Percentiles rank a stretch among this genome's conserved stretches.
These are phyloP conservation scores for Gallinago media DNA, from an alignment of 2,113 vertebrate genomes.

Conservation along the genomic window DNA sequence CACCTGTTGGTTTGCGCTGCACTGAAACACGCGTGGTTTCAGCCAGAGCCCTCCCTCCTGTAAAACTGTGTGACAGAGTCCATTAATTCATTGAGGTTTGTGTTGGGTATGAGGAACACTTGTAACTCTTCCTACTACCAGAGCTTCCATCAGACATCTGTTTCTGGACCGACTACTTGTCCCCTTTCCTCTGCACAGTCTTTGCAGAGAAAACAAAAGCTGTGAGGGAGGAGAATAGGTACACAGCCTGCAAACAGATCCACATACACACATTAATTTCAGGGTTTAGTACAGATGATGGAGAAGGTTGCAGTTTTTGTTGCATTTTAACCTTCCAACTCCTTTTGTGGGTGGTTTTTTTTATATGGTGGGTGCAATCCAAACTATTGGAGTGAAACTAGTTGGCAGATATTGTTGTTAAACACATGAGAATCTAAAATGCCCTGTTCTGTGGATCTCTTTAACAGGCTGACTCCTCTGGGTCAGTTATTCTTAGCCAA, in stretches of 20 bases:
- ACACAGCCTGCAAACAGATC: neutral
- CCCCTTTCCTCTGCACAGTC: neutral
- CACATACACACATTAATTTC: neutral
- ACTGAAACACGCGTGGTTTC: neutral
- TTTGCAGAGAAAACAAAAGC: neutral
- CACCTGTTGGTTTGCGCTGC: neutral
- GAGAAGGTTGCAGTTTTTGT: neutral
- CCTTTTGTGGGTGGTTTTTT: neutral
- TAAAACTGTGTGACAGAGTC: neutral
- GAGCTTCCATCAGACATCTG: neutral
- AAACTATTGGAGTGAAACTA: neutral
- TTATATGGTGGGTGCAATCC: neutral
- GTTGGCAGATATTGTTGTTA: conserved; percentile 35
- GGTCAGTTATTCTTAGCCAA: conserved; percentile 99
- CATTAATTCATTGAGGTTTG: neutral
- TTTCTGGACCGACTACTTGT: neutral
- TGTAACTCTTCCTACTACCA: neutral
- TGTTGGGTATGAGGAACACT: neutral
- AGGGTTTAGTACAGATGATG: neutral
- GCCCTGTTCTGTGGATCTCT: conserved; percentile 64
- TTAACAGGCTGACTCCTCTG: conserved; percentile 90
- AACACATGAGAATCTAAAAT: conserved; percentile 59
- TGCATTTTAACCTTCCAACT: neutral
- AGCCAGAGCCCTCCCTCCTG: neutral
- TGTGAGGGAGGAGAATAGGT: neutral